Conservation (phyloP, 1,140 invertebrate genomes). For the Brachionus manjavacas region DNA sequence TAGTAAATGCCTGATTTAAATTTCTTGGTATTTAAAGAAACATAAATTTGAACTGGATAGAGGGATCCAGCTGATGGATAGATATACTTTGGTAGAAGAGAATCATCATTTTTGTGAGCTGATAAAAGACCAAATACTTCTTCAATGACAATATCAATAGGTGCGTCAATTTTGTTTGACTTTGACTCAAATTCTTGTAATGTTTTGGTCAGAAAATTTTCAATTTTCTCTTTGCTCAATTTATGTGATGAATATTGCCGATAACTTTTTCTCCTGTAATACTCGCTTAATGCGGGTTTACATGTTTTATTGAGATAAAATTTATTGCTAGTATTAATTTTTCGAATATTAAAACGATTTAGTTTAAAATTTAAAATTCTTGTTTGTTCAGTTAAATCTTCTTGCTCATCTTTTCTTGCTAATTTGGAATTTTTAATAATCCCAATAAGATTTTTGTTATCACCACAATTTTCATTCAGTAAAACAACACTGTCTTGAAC, state of each 20-base stretch:
- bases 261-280: not conserved
- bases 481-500: not conserved
- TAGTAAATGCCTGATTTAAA: not conserved
- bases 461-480: not conserved
- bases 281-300: not conserved
- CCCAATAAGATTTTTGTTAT: not conserved
- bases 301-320: not conserved
- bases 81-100: not conserved
- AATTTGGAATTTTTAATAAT: not conserved
- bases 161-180: not conserved
- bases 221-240: not conserved
- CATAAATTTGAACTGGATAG: not conserved
- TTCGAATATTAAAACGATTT: not conserved
- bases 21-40: not conserved
- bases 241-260: not conserved
- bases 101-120: not conserved
- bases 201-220: not conserved
- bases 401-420: not conserved
- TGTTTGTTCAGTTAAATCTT: not conserved
- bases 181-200: not conserved
- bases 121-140: not conserved
- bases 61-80: not conserved
- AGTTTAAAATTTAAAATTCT: not conserved
- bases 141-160: not conserved
- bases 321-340: not conserved